A percentile compares a stretch with the other conserved stretches of the same genome.
Evolutionary conservation across 1,140 invertebrate genomes (phyloP).

Genomic region (Orius laevigatus): DNA sequence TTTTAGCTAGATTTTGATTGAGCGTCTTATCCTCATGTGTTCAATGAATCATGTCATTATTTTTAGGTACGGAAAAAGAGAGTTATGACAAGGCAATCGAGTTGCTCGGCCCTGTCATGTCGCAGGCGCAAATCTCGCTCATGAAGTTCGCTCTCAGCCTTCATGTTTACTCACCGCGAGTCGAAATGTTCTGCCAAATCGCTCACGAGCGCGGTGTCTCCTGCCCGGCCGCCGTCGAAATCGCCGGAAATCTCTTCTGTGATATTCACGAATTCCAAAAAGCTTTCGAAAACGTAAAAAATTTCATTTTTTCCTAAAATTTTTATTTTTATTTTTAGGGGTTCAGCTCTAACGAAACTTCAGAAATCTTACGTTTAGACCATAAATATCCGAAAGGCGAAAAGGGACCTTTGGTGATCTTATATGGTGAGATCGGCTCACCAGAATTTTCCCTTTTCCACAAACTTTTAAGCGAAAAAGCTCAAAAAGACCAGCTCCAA

Average conservation of each 20-base stretch:
- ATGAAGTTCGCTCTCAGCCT: conserved; percentile 79
- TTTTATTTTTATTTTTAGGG: background rate
- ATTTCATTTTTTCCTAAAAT: background rate
- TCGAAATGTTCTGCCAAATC: conserved; percentile 85
- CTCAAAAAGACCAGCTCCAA: conserved; percentile 51
- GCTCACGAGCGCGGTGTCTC: conserved; percentile 49
- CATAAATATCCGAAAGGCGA: conserved; percentile 66
- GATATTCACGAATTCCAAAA: conserved; percentile 32
- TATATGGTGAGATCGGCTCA: conserved; percentile 79
- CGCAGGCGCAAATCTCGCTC: conserved; percentile 54
- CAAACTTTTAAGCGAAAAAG: conserved; percentile 45
- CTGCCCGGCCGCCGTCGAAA: conserved; percentile 54
- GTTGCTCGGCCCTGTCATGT: conserved; percentile 44
- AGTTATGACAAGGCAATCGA: conserved; percentile 59
- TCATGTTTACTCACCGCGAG: conserved; percentile 69
- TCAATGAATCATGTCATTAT: conserved; percentile 20
- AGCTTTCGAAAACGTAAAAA: conserved; percentile 14
- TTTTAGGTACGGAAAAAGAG: conserved; percentile 58
- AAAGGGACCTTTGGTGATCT: conserved; percentile 44
- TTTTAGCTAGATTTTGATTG: no score
- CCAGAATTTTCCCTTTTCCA: conserved; percentile 57
- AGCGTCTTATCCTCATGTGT: no score
- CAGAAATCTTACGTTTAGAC: conserved; percentile 60
- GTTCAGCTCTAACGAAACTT: conserved; percentile 17
- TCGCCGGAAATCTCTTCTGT: conserved; percentile 57